phyloP scores from a whole-genome alignment of 1,140 invertebrate species.

The Drosophila parvula region DNA sequence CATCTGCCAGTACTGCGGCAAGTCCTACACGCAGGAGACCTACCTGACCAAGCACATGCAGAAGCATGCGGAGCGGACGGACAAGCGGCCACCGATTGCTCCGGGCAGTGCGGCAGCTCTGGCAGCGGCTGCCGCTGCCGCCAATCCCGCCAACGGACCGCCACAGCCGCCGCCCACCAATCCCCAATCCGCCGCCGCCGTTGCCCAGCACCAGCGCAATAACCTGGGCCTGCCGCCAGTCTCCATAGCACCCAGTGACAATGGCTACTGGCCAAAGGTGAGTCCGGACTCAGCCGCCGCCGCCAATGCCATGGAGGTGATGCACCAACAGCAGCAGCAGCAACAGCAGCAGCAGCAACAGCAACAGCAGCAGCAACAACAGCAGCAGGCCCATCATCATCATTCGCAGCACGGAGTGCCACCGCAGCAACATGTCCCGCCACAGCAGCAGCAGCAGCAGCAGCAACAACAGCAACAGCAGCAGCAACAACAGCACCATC shows the following conservation, averaged over 20 bases:
- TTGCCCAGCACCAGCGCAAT: constrained; percentile 70
- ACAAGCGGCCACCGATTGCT: constrained; percentile 92
- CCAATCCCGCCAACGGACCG: constrained; percentile 28
- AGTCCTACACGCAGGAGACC: constrained; percentile 99
- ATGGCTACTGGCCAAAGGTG: constrained; percentile 92
- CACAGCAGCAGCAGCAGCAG: constrained; percentile 71
- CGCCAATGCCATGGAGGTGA: constrained; percentile 88
- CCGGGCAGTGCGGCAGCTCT: constrained; percentile 58
- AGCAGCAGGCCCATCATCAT: constrained; percentile 67
- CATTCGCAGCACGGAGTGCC: constrained; percentile 65
- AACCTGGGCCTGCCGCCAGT: constrained; percentile 72
- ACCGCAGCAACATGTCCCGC: constrained; percentile 69
- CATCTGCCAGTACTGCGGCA: constrained; percentile 99
- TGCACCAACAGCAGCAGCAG: constrained; percentile 88
- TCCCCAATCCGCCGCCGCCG: constrained; percentile 10
- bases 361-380: constrained; percentile 73
- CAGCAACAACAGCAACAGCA: constrained; percentile 78
- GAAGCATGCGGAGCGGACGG: constrained; percentile 97
- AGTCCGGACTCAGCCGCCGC: constrained; percentile 90
- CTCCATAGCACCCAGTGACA: constrained; percentile 85
- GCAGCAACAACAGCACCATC: constrained; percentile 86
- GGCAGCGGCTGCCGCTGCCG: constrained; percentile 84
- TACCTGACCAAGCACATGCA: constrained; percentile 99
- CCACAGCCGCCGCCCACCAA: constrained; percentile 44
- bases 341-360: constrained; percentile 75